Evolutionary conservation across 2,113 vertebrate species (phyloP).

Genomic region (Syngnathus floridae): DNA sequence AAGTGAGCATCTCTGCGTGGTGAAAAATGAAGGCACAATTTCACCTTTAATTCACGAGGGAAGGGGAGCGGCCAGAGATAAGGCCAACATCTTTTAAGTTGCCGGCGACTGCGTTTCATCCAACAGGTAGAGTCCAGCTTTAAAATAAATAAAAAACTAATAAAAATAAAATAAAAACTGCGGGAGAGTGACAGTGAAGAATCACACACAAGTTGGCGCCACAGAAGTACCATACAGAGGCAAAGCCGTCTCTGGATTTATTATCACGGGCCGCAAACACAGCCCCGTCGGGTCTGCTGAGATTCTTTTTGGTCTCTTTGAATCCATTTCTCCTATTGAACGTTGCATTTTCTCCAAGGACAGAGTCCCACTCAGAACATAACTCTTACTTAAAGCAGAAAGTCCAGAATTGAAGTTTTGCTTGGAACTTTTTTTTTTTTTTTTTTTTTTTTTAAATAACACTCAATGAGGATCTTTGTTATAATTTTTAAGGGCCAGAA

Average conservation of each 20-base stretch:
- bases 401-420: conserved; percentile 2
- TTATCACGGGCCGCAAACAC: conserved; percentile 36
- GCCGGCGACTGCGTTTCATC: conserved; percentile 44
- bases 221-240: conserved; percentile 30
- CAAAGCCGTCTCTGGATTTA: conserved; percentile 54
- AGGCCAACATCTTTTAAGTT: conserved; percentile 71
- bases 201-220: conserved; percentile 29
- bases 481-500: too few species aligned
- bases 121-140: conserved; percentile 43
- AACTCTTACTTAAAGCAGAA: conserved; percentile 21
- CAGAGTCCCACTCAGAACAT: conserved; percentile 23
- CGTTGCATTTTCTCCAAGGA: conserved; percentile 40
- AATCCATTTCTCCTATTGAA: conserved; percentile 39
- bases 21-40: conserved; percentile 76
- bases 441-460: too few species aligned
- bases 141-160: background rate
- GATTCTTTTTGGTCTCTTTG: conserved; percentile 36
- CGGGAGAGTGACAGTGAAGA: conserved; percentile 23
- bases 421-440: too few species aligned
- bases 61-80: conserved; percentile 60
- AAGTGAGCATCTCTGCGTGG: conserved; percentile 55
- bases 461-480: too few species aligned
- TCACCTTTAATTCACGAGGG: conserved; percentile 73
- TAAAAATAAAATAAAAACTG: conserved; percentile 18
- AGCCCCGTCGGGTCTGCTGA: conserved; percentile 26